These are phyloP conservation scores for Vidua macroura DNA, from an alignment of 2,113 vertebrate genomes.

Conservation along the genomic window DNA sequence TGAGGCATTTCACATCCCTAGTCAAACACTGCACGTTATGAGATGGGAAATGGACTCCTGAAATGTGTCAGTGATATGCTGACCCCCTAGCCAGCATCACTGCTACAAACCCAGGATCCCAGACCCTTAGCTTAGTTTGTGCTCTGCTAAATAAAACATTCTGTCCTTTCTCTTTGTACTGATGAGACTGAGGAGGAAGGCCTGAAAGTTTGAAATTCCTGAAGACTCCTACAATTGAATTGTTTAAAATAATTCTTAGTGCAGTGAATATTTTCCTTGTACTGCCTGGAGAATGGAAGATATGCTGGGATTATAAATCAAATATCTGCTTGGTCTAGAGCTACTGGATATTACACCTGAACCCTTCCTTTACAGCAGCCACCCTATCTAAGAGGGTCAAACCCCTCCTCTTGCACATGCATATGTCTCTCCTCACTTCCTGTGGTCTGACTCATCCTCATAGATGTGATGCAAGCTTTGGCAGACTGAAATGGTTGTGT, in stretches of 20 bases:
- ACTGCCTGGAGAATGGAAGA: background rate
- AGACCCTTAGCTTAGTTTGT: background rate
- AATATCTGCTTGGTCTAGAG: background rate
- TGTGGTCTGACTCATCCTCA: background rate
- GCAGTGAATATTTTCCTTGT: background rate
- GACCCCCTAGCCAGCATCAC: background rate
- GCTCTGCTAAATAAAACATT: background rate
- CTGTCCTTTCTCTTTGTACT: background rate
- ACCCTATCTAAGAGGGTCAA: background rate
- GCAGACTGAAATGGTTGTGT: background rate
- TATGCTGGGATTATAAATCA: background rate
- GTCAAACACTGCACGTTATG: background rate
- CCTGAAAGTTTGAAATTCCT: background rate
- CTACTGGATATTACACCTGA: background rate
- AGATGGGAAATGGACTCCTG: background rate
- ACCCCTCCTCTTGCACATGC: background rate
- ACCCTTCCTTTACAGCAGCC: background rate
- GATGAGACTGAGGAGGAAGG: background rate
- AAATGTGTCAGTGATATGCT: background rate
- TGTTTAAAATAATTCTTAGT: background rate
- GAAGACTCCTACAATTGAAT: background rate
- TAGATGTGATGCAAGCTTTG: background rate
- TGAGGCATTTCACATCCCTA: background rate
- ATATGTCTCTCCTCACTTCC: background rate
- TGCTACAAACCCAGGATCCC: background rate